Evolutionary conservation across 2,888 invertebrate species (phyloP).

Genomic region (Drosophila neutralis): DNA sequence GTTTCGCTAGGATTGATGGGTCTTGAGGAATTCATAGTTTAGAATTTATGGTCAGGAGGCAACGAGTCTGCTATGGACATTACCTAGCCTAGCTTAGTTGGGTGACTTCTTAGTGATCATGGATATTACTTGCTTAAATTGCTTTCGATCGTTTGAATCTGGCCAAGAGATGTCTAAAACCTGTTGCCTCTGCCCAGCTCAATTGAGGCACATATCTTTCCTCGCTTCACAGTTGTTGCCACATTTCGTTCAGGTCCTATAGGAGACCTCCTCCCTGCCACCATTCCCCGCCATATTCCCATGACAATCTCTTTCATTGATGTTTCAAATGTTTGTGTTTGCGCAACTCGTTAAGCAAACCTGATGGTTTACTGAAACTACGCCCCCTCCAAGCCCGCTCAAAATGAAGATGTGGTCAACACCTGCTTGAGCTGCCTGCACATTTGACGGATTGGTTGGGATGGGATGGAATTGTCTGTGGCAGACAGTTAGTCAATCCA

Average conservation of each 20-base stretch:
- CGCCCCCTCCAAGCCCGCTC: conserved; percentile 26
- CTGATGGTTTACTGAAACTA: conserved; percentile 33
- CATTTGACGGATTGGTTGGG: conserved; percentile 51
- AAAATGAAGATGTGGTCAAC: conserved; percentile 55
- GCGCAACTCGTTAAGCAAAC: conserved; percentile 23
- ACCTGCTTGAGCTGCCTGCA: conserved; percentile 53
- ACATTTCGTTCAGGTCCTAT: background rate
- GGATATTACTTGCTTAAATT: no score
- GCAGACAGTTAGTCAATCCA: conserved; percentile 18
- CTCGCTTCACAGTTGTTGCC: background rate
- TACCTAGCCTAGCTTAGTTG: no score
- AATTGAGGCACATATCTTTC: background rate
- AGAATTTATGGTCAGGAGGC: no score
- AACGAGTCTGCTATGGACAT: background rate
- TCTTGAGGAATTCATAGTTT: no score
- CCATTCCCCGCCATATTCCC: background rate
- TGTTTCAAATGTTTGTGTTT: background rate
- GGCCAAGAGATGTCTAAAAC: no score
- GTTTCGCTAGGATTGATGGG: background rate
- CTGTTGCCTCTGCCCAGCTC: background rate
- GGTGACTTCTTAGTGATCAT: no score
- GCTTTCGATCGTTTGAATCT: no score
- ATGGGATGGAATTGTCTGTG: conserved; percentile 34
- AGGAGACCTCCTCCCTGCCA: background rate
- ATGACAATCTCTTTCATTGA: background rate